phyloP scores from a whole-genome alignment of 2,113 vertebrate species.

The Panurus biarmicus region DNA sequence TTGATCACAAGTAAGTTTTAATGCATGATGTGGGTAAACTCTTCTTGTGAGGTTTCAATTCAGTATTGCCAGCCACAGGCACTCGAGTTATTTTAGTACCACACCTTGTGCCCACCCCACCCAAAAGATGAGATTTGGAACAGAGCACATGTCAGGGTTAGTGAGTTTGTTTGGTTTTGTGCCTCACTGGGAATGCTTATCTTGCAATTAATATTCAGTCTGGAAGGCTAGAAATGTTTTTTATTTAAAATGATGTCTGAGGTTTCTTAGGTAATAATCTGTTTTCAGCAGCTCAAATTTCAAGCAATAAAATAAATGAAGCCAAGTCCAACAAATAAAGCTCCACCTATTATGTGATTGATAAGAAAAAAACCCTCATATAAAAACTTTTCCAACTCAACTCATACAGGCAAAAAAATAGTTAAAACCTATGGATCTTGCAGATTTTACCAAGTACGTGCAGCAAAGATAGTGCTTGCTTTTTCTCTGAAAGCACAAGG shows the following conservation, averaged over 20 bases:
- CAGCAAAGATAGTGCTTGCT: neutral
- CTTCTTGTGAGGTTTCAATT: slow-evolving; percentile 22
- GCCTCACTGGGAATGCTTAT: neutral
- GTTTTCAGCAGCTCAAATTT: neutral
- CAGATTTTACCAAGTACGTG: neutral
- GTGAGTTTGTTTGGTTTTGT: neutral
- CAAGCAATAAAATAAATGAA: neutral
- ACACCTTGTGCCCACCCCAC: neutral
- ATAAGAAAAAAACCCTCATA: neutral
- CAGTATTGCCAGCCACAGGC: neutral
- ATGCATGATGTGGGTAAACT: neutral
- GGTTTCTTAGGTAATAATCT: neutral
- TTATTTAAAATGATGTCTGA: neutral
- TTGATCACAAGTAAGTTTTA: neutral
- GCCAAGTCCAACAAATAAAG: neutral
- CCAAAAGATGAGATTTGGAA: neutral
- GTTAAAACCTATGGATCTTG: neutral
- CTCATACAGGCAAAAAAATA: neutral
- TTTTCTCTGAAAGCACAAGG: neutral
- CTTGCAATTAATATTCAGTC: neutral
- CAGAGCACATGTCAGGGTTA: neutral
- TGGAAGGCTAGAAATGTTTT: neutral
- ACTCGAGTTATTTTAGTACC: neutral
- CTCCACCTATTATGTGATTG: neutral
- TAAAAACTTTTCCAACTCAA: neutral